Evolutionary conservation across 2,113 vertebrate genomes (phyloP).

Genomic region (Stigmatopora nigra): DNA sequence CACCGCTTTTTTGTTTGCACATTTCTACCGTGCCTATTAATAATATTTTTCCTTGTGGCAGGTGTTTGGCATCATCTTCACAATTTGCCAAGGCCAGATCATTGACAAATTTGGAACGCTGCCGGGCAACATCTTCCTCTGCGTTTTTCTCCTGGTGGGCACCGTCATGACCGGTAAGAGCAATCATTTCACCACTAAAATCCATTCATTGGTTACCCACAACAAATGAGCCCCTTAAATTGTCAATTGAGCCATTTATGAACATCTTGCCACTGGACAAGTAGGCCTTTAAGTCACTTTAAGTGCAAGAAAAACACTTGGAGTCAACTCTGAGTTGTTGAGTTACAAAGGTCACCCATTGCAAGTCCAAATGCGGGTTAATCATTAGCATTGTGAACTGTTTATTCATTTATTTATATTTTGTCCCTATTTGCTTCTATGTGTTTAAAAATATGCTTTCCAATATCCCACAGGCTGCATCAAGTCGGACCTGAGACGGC

Average conservation of each 20-base stretch:
- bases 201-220: no score
- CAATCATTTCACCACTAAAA: neutral
- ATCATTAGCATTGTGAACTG: constrained; percentile 8
- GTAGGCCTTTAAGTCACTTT: no score
- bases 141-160: constrained; percentile 81
- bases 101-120: constrained; percentile 74
- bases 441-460: neutral
- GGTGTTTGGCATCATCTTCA: constrained; percentile 95
- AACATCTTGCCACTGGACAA: neutral
- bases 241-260: neutral
- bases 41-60: constrained; percentile 32
- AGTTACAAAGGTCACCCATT: constrained; percentile 2
- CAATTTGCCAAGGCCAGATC: constrained; percentile 84
- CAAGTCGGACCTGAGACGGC: constrained; percentile 82
- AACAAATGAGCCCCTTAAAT: no score
- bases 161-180: constrained; percentile 78
- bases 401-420: neutral
- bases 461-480: constrained; percentile 45
- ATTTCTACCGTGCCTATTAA: no score
- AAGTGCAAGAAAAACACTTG: no score
- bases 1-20: no score
- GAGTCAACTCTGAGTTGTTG: neutral
- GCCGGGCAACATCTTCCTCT: constrained; percentile 87
- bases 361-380: neutral
- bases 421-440: neutral